Conservation (phyloP, 2,888 invertebrate species). For the Nomada ferruginata region DNA sequence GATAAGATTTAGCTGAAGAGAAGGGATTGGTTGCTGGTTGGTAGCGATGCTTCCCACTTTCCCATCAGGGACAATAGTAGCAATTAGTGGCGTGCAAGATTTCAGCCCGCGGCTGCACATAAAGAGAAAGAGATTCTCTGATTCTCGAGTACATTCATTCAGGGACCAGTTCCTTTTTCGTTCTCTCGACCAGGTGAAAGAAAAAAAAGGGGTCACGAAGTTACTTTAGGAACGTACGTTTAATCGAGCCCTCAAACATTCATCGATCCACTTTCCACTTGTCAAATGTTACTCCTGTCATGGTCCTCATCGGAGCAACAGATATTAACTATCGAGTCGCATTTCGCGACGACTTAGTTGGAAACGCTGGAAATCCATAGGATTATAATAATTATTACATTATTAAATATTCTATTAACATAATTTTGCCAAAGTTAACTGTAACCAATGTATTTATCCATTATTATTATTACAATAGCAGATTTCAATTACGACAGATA, state of each 20-base stretch:
- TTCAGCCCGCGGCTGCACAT: conserved; percentile 57
- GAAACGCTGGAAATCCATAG: neutral
- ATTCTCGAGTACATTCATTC: conserved; percentile 65
- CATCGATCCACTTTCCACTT: conserved; percentile 40
- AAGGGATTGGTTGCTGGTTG: conserved; percentile 32
- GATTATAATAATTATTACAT: too few relatives aligned
- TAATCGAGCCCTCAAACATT: conserved; percentile 36
- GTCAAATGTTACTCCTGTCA: conserved; percentile 25
- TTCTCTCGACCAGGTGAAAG: conserved; percentile 30
- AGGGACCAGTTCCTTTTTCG: conserved; percentile 53
- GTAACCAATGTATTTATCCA: too few relatives aligned
- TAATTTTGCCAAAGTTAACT: neutral
- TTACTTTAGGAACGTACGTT: conserved; percentile 42
- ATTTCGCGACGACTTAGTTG: neutral
- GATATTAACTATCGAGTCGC: conserved; percentile 26
- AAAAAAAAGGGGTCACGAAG: conserved; percentile 57
- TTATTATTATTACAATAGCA: too few relatives aligned
- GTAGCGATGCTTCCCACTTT: conserved; percentile 46
- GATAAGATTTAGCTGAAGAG: conserved; percentile 46
- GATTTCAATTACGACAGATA: too few relatives aligned
- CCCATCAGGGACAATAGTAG: conserved; percentile 68
- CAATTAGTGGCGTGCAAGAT: conserved; percentile 75
- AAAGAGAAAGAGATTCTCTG: conserved; percentile 44
- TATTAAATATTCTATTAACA: neutral
- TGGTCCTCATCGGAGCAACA: conserved; percentile 53